phyloP scores from a whole-genome alignment of 2,888 invertebrate species.

The Peribatodes rhomboidaria region DNA sequence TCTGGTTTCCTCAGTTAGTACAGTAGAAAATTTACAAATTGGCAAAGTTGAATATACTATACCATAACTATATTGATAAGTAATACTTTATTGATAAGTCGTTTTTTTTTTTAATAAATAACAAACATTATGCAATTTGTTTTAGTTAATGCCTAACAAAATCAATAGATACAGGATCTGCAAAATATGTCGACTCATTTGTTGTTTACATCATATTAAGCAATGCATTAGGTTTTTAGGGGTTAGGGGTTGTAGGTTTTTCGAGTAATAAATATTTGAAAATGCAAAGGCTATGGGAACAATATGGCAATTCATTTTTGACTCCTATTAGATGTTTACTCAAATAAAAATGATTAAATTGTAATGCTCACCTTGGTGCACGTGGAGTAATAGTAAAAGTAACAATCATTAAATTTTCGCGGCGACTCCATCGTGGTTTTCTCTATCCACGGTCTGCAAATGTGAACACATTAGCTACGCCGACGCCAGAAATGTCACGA shows the following conservation, averaged over 20 bases:
- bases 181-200: background rate
- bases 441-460: constrained; percentile 76
- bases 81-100: too few relatives aligned
- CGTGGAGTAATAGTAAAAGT: constrained; percentile 95
- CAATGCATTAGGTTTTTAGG: background rate
- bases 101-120: too few relatives aligned
- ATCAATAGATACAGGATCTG: background rate
- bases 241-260: background rate
- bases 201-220: constrained; percentile 8
- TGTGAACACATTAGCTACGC: constrained; percentile 45
- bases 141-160: background rate
- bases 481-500: constrained; percentile 48
- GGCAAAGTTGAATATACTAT: too few relatives aligned
- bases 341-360: constrained; percentile 33
- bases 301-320: constrained; percentile 1
- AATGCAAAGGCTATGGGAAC: background rate
- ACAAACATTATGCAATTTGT: constrained; percentile 10
- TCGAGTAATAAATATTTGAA: background rate
- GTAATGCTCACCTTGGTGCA: constrained; percentile 91
- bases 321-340: too few relatives aligned
- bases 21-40: too few relatives aligned
- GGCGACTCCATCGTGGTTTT: constrained; percentile 88
- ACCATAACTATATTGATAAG: too few relatives aligned
- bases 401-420: constrained; percentile 94
- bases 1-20: too few relatives aligned